A percentile compares a stretch with the other conserved stretches of the same genome.
Evolutionary conservation across 2,888 invertebrate species (phyloP).

Genomic region (Temnothorax unifasciatus): DNA sequence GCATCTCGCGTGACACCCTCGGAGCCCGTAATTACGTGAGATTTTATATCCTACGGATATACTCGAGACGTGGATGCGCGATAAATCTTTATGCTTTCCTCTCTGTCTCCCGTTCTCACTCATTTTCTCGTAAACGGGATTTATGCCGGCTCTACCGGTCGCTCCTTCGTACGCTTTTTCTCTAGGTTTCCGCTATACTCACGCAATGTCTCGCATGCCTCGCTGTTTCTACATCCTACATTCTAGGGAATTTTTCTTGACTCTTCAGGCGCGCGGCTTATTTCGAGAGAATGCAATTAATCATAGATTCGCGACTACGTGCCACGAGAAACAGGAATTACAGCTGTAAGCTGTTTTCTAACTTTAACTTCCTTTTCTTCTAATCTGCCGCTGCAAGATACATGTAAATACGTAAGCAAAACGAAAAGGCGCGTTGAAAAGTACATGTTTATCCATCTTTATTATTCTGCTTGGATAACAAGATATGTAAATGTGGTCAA

Average conservation of each 20-base stretch:
- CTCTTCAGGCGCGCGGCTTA: background rate
- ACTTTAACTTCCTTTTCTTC: background rate
- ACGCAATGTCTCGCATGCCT: conserved; percentile 56
- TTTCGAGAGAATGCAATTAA: conserved; percentile 16
- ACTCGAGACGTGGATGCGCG: conserved; percentile 55
- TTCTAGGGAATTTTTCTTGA: conserved; percentile 51
- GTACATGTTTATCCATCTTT: background rate
- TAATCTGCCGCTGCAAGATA: background rate
- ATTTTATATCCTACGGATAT: conserved; percentile 55
- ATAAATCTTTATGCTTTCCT: conserved; percentile 53
- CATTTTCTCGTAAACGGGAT: conserved; percentile 62
- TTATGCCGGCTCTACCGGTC: conserved; percentile 53
- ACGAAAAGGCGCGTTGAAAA: background rate
- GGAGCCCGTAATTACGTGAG: conserved; percentile 55
- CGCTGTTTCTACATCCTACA: conserved; percentile 64
- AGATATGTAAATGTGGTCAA: background rate
- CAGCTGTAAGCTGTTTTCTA: background rate
- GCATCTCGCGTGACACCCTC: background rate
- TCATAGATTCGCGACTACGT: background rate
- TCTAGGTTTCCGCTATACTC: background rate
- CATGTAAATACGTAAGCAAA: no score
- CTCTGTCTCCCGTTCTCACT: conserved; percentile 29
- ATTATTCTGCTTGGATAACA: background rate
- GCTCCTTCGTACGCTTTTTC: conserved; percentile 30
- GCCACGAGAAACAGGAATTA: background rate